phyloP scores from a whole-genome alignment of 2,797 vertebrate species.

The Lerista edwardsae region DNA sequence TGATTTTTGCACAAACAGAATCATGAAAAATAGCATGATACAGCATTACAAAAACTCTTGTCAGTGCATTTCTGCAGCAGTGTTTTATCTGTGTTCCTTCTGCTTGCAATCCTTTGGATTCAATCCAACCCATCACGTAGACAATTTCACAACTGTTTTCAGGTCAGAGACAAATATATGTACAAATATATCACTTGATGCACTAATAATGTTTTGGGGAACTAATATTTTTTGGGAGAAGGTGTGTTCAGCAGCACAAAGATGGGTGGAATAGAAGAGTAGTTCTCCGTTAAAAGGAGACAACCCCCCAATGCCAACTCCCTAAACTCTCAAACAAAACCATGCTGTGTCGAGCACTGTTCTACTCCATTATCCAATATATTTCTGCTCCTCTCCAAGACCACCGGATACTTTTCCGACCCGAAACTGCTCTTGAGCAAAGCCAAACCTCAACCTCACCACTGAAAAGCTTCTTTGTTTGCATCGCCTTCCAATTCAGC shows the following conservation, averaged over 20 bases:
- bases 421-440: constrained; percentile 74
- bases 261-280: neutral
- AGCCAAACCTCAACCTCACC: constrained; percentile 75
- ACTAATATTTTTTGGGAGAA: neutral
- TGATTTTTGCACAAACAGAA: too few species aligned
- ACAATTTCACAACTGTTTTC: too few species aligned
- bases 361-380: constrained; percentile 65
- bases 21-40: too few species aligned
- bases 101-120: too few species aligned
- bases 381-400: constrained; percentile 66
- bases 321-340: constrained; percentile 70
- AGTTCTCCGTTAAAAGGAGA: neutral
- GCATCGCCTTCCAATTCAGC: constrained; percentile 75
- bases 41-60: too few species aligned
- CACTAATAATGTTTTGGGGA: neutral
- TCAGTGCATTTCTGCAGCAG: too few species aligned
- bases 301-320: constrained; percentile 56
- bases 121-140: too few species aligned
- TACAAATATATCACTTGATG: neutral
- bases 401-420: constrained; percentile 74
- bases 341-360: constrained; percentile 67
- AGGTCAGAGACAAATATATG: neutral
- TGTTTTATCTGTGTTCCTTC: too few species aligned
- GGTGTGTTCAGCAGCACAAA: neutral
- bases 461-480: constrained; percentile 85